Evolutionary conservation across 2,888 invertebrate genomes (phyloP).

Genomic region (Rosalia funebris): DNA sequence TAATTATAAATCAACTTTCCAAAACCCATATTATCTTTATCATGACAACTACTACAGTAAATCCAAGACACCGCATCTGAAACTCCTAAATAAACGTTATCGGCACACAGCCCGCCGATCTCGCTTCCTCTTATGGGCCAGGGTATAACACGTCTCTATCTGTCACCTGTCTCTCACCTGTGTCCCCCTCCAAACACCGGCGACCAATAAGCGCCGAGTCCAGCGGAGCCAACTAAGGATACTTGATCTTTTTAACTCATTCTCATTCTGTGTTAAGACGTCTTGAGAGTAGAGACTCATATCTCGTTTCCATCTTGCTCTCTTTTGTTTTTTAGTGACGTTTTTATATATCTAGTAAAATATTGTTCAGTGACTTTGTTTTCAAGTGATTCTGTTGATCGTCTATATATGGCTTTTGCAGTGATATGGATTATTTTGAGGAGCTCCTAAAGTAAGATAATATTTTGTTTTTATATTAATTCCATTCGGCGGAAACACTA

Average conservation of each 20-base stretch:
- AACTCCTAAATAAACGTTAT: conserved; percentile 34
- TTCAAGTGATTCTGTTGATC: conserved; percentile 20
- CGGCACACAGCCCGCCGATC: conserved; percentile 24
- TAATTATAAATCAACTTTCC: conserved; percentile 40
- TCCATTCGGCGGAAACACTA: no score
- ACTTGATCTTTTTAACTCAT: conserved; percentile 56
- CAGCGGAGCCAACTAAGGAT: conserved; percentile 50
- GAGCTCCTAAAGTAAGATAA: conserved; percentile 23
- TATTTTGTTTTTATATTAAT: no score
- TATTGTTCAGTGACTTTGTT: conserved; percentile 27
- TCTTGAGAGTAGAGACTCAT: conserved; percentile 36
- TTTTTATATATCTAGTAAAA: conserved; percentile 17
- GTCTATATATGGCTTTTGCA: conserved; percentile 4
- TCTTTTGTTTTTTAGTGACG: conserved; percentile 36
- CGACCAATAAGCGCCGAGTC: conserved; percentile 50
- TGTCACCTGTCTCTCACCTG: conserved; percentile 55
- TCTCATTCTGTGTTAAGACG: conserved; percentile 52
- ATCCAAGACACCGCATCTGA: conserved; percentile 32
- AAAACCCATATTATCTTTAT: conserved; percentile 27
- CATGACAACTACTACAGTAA: not conserved
- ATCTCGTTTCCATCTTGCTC: conserved; percentile 28
- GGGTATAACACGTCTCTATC: conserved; percentile 35
- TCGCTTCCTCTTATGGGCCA: conserved; percentile 28
- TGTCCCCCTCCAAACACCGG: conserved; percentile 54
- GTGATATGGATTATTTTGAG: conserved; percentile 35